Evolutionary conservation across 2,113 vertebrate species (phyloP).

Genomic region (Enhydra lutris): DNA sequence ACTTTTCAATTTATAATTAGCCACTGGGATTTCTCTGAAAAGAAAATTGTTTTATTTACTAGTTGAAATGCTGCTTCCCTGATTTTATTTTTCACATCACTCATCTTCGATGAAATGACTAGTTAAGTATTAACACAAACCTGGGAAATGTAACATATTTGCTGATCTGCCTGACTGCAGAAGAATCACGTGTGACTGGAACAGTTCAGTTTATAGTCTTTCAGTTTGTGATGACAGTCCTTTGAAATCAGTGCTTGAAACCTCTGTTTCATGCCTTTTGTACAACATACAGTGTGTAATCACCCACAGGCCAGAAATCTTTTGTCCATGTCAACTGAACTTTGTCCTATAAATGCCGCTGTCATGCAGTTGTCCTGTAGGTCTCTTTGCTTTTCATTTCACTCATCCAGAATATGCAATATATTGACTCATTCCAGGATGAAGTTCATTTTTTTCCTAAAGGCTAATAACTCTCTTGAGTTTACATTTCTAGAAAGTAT

Average conservation of each 20-base stretch:
- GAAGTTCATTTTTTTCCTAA: slow-evolving; percentile 6
- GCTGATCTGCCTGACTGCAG: neutral
- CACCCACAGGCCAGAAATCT: slow-evolving; percentile 1
- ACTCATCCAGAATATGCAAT: neutral
- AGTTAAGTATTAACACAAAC: slow-evolving; percentile 46
- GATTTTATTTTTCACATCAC: slow-evolving; percentile 43
- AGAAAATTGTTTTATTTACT: slow-evolving; percentile 53
- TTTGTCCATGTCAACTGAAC: neutral
- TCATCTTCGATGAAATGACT: slow-evolving; percentile 11
- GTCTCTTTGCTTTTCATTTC: slow-evolving; percentile 16
- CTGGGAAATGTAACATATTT: neutral
- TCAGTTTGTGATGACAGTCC: neutral
- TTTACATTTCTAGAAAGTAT: slow-evolving; percentile 10
- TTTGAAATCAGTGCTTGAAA: neutral
- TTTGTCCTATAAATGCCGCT: neutral
- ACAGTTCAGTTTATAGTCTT: neutral
- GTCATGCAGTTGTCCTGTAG: neutral
- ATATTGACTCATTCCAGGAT: neutral
- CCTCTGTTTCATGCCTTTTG: neutral
- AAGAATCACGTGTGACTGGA: neutral
- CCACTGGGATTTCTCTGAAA: slow-evolving; percentile 41
- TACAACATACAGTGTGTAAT: neutral
- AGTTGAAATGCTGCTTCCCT: slow-evolving; percentile 27
- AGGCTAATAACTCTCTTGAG: neutral
- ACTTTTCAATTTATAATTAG: slow-evolving; percentile 39